Percentiles rank a stretch among this genome's conserved stretches.
These are phyloP conservation scores for Ciconia nigra DNA, from an alignment of 2,797 vertebrate species.

Conservation along the genomic window DNA sequence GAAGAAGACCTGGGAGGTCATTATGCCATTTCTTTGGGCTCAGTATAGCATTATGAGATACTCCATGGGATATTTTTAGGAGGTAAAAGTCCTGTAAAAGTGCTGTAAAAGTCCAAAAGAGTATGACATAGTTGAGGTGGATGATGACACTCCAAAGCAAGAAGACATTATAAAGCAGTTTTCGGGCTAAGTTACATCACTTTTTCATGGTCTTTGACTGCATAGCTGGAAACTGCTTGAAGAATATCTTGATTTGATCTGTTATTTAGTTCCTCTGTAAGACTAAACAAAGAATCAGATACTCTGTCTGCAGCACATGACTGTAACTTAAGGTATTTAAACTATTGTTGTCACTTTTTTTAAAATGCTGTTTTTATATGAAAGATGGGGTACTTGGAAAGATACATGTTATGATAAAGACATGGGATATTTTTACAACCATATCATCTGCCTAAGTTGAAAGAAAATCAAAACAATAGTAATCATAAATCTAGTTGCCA, in stretches of 20 bases:
- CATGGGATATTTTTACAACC: not conserved
- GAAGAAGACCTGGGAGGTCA: not conserved
- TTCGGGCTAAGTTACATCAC: not conserved
- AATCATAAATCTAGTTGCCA: not conserved
- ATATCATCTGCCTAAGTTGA: not conserved
- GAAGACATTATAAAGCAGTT: not conserved
- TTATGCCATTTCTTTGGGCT: not conserved
- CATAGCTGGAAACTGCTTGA: slow-evolving; percentile 19
- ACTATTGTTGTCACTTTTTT: not conserved
- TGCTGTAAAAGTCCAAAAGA: not conserved
- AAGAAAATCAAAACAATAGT: not conserved
- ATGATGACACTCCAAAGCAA: not conserved
- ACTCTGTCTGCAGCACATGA: not conserved
- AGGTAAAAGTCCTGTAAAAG: not conserved
- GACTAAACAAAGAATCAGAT: slow-evolving; percentile 9
- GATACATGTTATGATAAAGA: not conserved
- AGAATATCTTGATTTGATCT: not conserved
- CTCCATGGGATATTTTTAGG: not conserved
- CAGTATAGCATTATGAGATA: not conserved
- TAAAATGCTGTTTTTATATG: not conserved
- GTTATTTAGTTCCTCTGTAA: slow-evolving; percentile 21
- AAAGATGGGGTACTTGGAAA: not conserved
- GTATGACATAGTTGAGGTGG: not conserved
- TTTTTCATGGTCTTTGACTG: not conserved
- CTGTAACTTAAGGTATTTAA: slow-evolving; percentile 6